Percentiles rank a stretch among this genome's conserved stretches.
phyloP scores from a whole-genome alignment of 2,113 vertebrate species.

The Mungos mungo region DNA sequence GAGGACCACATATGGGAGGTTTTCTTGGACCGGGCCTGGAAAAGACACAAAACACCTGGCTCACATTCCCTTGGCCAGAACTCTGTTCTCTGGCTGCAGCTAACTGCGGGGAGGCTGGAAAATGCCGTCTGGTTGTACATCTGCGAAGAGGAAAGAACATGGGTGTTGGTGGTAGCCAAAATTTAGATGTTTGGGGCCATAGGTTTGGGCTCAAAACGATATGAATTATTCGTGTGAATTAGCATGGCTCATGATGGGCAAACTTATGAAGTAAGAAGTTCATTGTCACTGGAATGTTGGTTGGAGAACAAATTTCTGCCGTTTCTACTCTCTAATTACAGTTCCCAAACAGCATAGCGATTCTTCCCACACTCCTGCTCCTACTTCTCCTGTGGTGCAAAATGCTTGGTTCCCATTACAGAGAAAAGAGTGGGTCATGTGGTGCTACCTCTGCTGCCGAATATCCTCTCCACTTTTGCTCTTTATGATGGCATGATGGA shows the following conservation, averaged over 20 bases:
- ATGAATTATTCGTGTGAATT: background rate
- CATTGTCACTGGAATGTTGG: slow-evolving; percentile 1
- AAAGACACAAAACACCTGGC: background rate
- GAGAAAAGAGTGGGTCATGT: background rate
- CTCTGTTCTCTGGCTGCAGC: background rate
- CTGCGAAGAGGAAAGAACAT: background rate
- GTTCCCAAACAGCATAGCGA: background rate
- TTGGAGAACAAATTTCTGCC: slow-evolving; percentile 41
- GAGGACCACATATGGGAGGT: background rate
- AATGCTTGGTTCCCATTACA: background rate
- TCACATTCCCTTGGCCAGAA: background rate
- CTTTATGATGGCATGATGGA: background rate
- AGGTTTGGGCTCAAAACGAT: background rate
- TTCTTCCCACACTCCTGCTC: background rate
- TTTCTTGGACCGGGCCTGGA: background rate
- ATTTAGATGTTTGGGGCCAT: background rate
- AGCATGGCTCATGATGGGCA: background rate
- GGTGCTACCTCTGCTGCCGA: background rate
- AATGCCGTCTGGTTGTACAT: background rate
- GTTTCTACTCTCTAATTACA: slow-evolving; percentile 16
- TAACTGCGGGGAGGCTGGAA: background rate
- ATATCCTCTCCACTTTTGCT: background rate
- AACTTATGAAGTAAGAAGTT: slow-evolving; percentile 18
- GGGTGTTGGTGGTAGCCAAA: background rate
- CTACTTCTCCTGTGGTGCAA: background rate